These are phyloP conservation scores for Plusia festucae DNA, from an alignment of 2,888 invertebrate species.

Conservation along the genomic window DNA sequence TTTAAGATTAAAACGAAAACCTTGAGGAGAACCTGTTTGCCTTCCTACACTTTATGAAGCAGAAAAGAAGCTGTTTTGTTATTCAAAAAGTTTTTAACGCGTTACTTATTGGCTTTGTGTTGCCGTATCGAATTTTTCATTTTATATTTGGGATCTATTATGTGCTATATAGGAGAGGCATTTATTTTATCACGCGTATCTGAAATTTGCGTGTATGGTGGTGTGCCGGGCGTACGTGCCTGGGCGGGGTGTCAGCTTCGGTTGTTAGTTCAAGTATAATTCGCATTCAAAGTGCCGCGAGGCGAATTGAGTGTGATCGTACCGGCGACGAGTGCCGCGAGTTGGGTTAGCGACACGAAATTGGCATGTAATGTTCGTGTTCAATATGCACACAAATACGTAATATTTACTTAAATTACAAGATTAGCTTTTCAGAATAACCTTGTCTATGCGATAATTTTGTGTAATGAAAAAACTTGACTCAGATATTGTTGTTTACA, in stretches of 20 bases:
- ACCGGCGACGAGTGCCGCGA: constrained; percentile 14
- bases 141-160: constrained; percentile 16
- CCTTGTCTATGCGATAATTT: no score
- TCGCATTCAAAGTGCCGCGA: constrained; percentile 68
- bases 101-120: constrained; percentile 41
- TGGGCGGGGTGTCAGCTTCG: constrained; percentile 36
- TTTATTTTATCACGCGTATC: constrained; percentile 38
- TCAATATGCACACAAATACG: neutral
- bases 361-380: constrained; percentile 14
- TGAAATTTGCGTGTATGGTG: constrained; percentile 43
- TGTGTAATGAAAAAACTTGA: neutral
- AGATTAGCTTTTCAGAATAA: neutral
- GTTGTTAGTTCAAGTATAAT: constrained; percentile 59
- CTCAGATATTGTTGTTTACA: neutral
- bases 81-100: constrained; percentile 49
- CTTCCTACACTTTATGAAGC: constrained; percentile 61
- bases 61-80: constrained; percentile 56
- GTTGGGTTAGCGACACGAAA: constrained; percentile 24
- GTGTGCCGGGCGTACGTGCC: constrained; percentile 33
- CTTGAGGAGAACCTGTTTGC: constrained; percentile 50
- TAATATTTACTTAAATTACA: neutral
- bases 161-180: constrained; percentile 20
- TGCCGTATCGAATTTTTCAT: constrained; percentile 16
- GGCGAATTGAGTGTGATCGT: constrained; percentile 49
- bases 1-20: constrained; percentile 65